Evolutionary conservation across 2,888 invertebrate genomes (phyloP).

Genomic region (Escarpia spicata): DNA sequence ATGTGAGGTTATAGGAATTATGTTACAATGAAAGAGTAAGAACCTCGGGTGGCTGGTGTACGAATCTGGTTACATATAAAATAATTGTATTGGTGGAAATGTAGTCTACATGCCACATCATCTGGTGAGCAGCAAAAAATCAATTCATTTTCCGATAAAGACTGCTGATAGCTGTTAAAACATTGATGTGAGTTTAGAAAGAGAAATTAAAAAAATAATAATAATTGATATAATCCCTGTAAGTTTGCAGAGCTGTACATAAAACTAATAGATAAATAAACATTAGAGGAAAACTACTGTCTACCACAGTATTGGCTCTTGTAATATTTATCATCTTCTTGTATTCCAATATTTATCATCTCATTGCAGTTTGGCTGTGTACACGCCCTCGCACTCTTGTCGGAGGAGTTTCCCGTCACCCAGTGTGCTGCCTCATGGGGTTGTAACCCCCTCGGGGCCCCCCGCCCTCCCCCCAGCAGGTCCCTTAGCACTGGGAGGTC

Average conservation of each 20-base stretch:
- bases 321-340: background rate
- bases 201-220: no score
- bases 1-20: no score
- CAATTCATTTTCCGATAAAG: no score
- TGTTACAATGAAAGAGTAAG: no score
- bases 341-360: background rate
- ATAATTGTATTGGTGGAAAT: background rate
- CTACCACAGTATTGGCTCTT: background rate
- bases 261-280: no score
- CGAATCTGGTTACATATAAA: background rate
- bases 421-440: slow-evolving; percentile 77
- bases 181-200: no score
- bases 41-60: background rate
- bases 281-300: no score
- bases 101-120: no score
- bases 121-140: no score
- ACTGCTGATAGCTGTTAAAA: no score
- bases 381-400: slow-evolving; percentile 76
- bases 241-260: background rate
- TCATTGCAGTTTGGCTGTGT: slow-evolving; percentile 72
- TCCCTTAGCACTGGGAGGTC: background rate
- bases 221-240: background rate
- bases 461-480: slow-evolving; percentile 6
- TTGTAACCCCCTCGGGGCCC: slow-evolving; percentile 63
- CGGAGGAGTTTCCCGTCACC: slow-evolving; percentile 76